Percentiles rank a stretch among this genome's conserved stretches.
phyloP scores from a whole-genome alignment of 2,113 vertebrate species.

The Nothoprocta pentlandii region DNA sequence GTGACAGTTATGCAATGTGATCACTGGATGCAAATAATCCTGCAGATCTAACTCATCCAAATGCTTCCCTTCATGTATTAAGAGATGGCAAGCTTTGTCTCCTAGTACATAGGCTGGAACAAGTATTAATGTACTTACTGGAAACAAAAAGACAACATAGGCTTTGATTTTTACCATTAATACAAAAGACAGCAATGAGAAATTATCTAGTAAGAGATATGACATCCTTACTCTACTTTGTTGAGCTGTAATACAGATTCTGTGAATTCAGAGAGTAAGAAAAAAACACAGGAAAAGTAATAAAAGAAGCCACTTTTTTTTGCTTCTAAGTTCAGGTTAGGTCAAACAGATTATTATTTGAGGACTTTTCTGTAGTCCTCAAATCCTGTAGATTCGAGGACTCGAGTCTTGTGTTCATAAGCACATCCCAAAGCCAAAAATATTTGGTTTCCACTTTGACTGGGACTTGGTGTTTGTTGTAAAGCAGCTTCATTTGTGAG shows the following conservation, averaged over 20 bases:
- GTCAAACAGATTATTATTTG: constrained; percentile 27
- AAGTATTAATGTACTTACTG: background rate
- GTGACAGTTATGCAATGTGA: background rate
- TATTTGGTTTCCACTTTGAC: background rate
- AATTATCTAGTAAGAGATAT: background rate
- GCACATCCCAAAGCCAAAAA: constrained; percentile 21
- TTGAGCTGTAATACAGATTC: background rate
- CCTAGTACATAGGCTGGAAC: background rate
- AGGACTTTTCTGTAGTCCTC: background rate
- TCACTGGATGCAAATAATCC: background rate
- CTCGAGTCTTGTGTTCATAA: background rate
- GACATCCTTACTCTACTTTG: background rate
- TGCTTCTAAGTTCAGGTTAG: constrained; percentile 37
- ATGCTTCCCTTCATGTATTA: background rate
- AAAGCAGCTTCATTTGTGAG: background rate
- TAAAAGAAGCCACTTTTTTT: constrained; percentile 4
- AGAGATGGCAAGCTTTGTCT: background rate
- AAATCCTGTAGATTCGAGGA: too few relatives aligned
- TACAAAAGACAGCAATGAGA: background rate
- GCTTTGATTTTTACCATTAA: background rate
- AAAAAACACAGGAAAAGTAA: background rate
- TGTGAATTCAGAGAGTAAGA: background rate
- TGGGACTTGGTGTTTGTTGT: background rate
- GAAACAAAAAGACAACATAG: background rate
- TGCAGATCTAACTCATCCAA: background rate